Percentiles rank a stretch among this genome's conserved stretches.
Conservation (phyloP, 2,113 vertebrate genomes). For the Haemorhous mexicanus region DNA sequence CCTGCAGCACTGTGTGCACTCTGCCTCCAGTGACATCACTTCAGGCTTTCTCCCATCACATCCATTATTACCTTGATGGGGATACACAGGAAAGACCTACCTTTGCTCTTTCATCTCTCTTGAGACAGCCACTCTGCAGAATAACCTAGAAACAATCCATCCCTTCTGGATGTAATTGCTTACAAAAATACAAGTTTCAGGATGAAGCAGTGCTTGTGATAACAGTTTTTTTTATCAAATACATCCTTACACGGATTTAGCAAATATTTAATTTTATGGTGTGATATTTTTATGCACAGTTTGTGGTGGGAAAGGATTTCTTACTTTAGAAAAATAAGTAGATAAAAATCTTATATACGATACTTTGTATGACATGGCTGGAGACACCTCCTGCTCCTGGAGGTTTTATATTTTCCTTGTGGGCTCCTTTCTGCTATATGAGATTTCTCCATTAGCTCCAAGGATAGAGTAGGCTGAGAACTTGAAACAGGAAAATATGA, state of each 20-base stretch:
- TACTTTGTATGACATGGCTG: not conserved
- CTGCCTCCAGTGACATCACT: constrained; percentile 39
- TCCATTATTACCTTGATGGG: constrained; percentile 44
- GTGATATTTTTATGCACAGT: not conserved
- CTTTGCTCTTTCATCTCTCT: constrained; percentile 44
- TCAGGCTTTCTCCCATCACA: not conserved
- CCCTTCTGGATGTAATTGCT: not conserved
- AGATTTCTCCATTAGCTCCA: constrained; percentile 33
- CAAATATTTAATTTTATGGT: not conserved
- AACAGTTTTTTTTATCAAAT: not conserved
- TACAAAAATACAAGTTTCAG: not conserved
- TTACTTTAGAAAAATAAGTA: not conserved
- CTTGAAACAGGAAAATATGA: constrained; percentile 16
- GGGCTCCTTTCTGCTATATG: constrained; percentile 22
- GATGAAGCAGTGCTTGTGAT: not conserved
- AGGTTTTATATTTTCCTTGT: constrained; percentile 12
- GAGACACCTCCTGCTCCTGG: not conserved
- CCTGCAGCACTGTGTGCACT: not conserved
- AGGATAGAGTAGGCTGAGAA: not conserved
- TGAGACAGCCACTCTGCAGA: constrained; percentile 1
- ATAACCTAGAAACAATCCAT: not conserved
- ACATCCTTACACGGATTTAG: not conserved
- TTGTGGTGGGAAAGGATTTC: not conserved
- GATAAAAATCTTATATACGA: not conserved
- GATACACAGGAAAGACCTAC: not conserved